Evolutionary conservation across 2,113 vertebrate species (phyloP), one percentile per base, ranked within the genome.

Genomic region (Takifugu flavidus): DNA sequence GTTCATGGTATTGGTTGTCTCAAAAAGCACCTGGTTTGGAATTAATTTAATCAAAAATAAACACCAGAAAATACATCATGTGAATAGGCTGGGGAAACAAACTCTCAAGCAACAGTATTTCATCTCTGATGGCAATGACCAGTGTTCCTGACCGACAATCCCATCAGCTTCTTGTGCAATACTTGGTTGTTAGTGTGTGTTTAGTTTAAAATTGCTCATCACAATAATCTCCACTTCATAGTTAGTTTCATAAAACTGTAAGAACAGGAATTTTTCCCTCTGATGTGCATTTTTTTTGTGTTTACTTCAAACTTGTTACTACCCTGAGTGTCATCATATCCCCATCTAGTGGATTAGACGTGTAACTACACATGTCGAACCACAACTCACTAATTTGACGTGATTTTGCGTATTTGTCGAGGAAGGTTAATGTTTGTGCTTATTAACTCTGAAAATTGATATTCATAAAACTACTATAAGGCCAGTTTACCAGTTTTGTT

Each of bases 271-370:
- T 39, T 10, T 39, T 31, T 6, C 5, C 29, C 7, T n/a, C 27
- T 28, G 29, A 34, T 47, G 47, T 50, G 53, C 13, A 25, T 65
- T 54, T 46, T 65, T 62, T 25, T 62, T 66, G 20, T 53, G 14
- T 61, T 69, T 25, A 42, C n/a, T 28, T 58, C 46, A 47, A 59
- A 57, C 34, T 10, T 39, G 65, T 43, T 34, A 15, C 66, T 46
- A 53, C 53, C 74, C 51, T 65, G 70, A 72, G 61, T 56, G 56
- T 77, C 57, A 72, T 52, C 57, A 65, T 49, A 10, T 0, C 59
- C 27, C 81, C 75, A 68, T 75, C 71, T 79, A 68, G 72, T 79
- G 79, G 77, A 42, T 7, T 31, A 3, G 2, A 6, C 6, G 53
- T 56, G 60, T 53, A 73, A 77, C 62, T 71, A 61, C 63, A 56